Evolutionary conservation across 1,140 invertebrate species (phyloP).

Genomic region (Lamellibrachia luymesi): DNA sequence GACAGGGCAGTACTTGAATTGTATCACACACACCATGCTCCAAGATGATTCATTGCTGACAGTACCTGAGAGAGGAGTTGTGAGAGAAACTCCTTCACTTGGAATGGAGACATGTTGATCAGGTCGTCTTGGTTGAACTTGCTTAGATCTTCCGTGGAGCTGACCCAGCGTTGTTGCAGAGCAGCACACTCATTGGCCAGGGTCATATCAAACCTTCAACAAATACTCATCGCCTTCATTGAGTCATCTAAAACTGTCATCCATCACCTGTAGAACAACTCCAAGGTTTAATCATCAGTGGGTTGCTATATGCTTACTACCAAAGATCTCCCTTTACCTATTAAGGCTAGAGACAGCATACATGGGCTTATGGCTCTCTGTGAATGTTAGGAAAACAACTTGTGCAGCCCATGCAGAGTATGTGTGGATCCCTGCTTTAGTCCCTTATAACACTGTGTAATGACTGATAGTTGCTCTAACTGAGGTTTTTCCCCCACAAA

Average conservation of each 20-base stretch:
- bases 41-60: too few relatives aligned
- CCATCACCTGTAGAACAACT: too few relatives aligned
- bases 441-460: background rate
- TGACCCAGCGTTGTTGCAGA: slow-evolving; percentile 63
- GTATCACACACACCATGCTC: background rate
- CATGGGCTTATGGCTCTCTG: background rate
- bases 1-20: background rate
- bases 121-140: slow-evolving; percentile 62
- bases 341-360: background rate
- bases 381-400: background rate
- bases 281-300: too few relatives aligned
- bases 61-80: slow-evolving; percentile 60
- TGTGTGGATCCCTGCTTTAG: background rate
- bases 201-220: slow-evolving; percentile 68
- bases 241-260: background rate
- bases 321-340: background rate
- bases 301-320: too few relatives aligned
- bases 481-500: too few relatives aligned
- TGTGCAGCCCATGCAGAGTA: background rate
- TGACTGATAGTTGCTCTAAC: too few relatives aligned
- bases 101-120: slow-evolving; percentile 64
- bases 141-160: slow-evolving; percentile 54
- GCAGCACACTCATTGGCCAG: slow-evolving; percentile 67
- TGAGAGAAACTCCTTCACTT: slow-evolving; percentile 73
- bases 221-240: background rate